Conservation (phyloP, 2,113 vertebrate genomes). For the Phoenicopterus ruber region DNA sequence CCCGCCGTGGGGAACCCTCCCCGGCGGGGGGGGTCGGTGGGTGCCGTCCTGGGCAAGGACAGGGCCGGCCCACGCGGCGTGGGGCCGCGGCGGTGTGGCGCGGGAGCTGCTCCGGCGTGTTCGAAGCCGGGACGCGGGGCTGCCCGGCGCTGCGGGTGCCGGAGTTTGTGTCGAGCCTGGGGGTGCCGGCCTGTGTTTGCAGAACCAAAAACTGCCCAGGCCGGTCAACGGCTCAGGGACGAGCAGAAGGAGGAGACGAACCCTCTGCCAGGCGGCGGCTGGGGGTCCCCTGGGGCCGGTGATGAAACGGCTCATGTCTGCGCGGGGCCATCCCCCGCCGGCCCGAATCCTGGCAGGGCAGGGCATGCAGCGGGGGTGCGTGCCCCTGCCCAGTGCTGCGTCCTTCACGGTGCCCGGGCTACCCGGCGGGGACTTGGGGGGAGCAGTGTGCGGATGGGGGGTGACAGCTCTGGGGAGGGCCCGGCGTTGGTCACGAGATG, state of each 20-base stretch:
- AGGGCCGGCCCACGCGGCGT: neutral
- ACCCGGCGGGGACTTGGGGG: neutral
- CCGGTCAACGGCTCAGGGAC: neutral
- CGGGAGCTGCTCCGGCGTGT: neutral
- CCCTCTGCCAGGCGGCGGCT: neutral
- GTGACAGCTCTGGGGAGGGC: neutral
- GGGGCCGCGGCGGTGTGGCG: neutral
- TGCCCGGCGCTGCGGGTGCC: neutral
- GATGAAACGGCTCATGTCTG: neutral
- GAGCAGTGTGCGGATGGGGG: rapidly evolving
- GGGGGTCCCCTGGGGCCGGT: neutral
- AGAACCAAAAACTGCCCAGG: neutral
- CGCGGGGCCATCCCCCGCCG: neutral
- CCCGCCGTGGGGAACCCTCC: neutral
- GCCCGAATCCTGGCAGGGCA: rapidly evolving
- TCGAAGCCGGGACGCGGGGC: rapidly evolving
- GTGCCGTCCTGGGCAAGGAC: neutral
- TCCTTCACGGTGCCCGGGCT: rapidly evolving
- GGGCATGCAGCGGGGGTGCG: rapidly evolving
- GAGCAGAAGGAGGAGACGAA: neutral
- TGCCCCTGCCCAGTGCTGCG: neutral
- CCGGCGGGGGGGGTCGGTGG: too few species aligned
- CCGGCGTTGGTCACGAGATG: rapidly evolving
- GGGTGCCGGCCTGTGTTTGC: neutral
- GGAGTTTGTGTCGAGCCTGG: rapidly evolving